Evolutionary conservation across 2,888 invertebrate genomes (phyloP).

Genomic region (Pachydiplax longipennis): DNA sequence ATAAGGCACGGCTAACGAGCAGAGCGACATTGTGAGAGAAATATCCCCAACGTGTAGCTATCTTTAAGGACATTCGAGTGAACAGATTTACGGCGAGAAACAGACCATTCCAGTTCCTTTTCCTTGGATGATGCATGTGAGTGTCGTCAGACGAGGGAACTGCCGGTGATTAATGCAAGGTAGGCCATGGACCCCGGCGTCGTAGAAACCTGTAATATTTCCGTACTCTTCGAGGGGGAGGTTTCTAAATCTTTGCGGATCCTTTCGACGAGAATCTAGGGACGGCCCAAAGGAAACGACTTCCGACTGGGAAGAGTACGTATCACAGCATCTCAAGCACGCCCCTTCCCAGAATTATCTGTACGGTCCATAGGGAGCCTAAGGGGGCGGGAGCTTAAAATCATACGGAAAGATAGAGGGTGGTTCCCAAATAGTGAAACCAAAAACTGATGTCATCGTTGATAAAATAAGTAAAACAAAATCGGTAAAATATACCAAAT

Average conservation of each 20-base stretch:
- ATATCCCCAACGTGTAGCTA: not conserved
- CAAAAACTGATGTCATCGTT: not conserved
- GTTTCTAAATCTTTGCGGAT: not conserved
- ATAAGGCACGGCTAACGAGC: not conserved
- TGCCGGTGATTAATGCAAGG: not conserved
- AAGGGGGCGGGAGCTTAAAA: not conserved
- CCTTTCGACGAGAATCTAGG: slow-evolving; percentile 2
- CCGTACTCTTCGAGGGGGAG: not conserved
- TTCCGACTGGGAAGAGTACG: not conserved
- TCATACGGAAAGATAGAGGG: not conserved
- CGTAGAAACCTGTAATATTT: slow-evolving; percentile 9
- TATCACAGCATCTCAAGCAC: not conserved
- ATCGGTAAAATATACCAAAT: too few relatives aligned
- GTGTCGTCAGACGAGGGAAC: not conserved
- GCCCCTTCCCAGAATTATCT: not conserved
- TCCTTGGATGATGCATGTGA: not conserved
- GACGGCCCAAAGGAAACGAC: not conserved
- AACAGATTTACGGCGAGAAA: not conserved
- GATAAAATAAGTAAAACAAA: too few relatives aligned
- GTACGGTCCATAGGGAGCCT: not conserved
- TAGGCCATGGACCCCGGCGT: not conserved
- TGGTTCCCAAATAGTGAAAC: not conserved
- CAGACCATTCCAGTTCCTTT: not conserved
- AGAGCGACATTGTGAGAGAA: not conserved
- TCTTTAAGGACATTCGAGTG: not conserved